Percentiles rank a stretch among this genome's conserved stretches.
phyloP scores from a whole-genome alignment of 2,888 invertebrate genomes.

The Drosophila neonasuta region DNA sequence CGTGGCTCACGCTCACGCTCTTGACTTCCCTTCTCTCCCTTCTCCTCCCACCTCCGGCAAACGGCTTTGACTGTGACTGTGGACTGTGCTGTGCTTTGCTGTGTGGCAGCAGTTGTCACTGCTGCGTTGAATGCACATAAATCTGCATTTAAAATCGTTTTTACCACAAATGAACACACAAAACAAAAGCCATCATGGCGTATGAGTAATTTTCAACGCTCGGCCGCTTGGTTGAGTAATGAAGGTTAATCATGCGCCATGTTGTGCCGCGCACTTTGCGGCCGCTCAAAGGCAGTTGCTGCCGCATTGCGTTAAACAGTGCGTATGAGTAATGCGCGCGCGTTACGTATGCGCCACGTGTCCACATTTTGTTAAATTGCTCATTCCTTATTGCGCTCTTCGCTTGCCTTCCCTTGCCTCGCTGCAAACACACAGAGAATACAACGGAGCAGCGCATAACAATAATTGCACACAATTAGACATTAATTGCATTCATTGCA shows the following conservation, averaged over 20 bases:
- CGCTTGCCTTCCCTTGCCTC: too few relatives aligned
- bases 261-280: constrained; percentile 54
- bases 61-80: constrained; percentile 20
- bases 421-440: not conserved
- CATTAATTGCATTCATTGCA: constrained; percentile 72
- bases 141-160: constrained; percentile 74
- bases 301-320: constrained; percentile 37
- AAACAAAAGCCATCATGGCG: constrained; percentile 52
- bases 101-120: constrained; percentile 53
- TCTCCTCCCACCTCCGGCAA: not conserved
- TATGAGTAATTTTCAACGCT: constrained; percentile 63
- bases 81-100: not conserved
- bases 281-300: constrained; percentile 25
- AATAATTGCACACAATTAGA: constrained; percentile 74
- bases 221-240: constrained; percentile 44
- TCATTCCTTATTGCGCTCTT: not conserved
- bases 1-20: constrained; percentile 36
- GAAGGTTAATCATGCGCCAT: constrained; percentile 71
- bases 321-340: constrained; percentile 66
- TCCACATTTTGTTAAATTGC: constrained; percentile 1
- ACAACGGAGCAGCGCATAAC: constrained; percentile 18
- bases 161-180: constrained; percentile 60
- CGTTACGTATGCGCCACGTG: constrained; percentile 72
- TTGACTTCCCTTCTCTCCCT: not conserved
- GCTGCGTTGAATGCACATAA: constrained; percentile 68